Percentiles rank a stretch among this genome's conserved stretches.
Evolutionary conservation across 2,797 vertebrate species (phyloP).

Genomic region (Taenioides sp.): DNA sequence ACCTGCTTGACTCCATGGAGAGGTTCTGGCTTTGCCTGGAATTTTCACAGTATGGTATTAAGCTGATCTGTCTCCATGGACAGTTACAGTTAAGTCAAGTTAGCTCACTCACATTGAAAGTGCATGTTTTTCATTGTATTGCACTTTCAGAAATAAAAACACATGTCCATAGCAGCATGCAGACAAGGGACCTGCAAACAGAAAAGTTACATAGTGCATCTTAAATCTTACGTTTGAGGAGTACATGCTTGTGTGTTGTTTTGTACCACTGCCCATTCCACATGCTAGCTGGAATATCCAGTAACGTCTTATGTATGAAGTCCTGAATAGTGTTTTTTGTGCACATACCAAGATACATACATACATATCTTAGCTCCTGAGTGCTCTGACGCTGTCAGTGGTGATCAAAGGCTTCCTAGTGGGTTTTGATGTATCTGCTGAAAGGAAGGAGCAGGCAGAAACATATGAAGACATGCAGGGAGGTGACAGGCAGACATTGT

Average conservation of each 20-base stretch:
- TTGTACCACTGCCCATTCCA: too few species aligned
- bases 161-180: too few species aligned
- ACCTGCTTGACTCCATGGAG: not conserved
- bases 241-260: too few species aligned
- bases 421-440: constrained; percentile 48
- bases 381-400: constrained; percentile 25
- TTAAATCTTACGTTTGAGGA: too few species aligned
- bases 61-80: not conserved
- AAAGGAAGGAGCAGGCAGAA: constrained; percentile 33
- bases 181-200: too few species aligned
- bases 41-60: not conserved
- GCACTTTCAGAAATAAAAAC: too few species aligned
- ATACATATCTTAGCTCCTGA: constrained; percentile 13
- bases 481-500: constrained; percentile 30
- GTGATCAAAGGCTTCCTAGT: constrained; percentile 48
- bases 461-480: constrained; percentile 39
- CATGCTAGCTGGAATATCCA: too few species aligned
- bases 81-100: too few species aligned
- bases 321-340: not conserved
- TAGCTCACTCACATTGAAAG: too few species aligned
- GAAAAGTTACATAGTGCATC: too few species aligned
- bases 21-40: not conserved
- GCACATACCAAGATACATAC: constrained; percentile 30
- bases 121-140: too few species aligned
- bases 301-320: too few species aligned